Evolutionary conservation across 2,797 vertebrate species (phyloP), one percentile per base, ranked within the genome.

Genomic region (Helicolenus hilgendorfi): DNA sequence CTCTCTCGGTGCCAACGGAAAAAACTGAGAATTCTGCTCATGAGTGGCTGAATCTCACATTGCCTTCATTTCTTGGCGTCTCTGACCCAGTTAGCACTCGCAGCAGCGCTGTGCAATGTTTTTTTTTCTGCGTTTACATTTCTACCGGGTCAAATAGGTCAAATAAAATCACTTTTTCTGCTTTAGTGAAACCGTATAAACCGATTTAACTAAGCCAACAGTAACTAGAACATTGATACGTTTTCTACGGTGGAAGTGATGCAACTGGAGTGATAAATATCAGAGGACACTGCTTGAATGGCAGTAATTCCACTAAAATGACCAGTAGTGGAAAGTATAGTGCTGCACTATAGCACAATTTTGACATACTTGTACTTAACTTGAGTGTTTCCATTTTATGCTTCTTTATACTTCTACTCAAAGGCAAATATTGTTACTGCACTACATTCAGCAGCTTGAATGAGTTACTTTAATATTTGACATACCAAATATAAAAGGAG

Each of bases 1-100:
- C 58, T 94, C 22, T 71, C 49, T 86, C 78, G 22, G 87, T 93
- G 97, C 97, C 97, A 98, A 93, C 18, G 97, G 97, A 97, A 97
- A 97, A 97, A 97, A 89, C 84, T 3, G 86, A 92, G 82, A 86
- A 90, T 85, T 92, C 88, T 79, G 94, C 94, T 96, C 93, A 89
- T 89, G 91, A 91, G 90, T 55, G 89, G 81, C 92, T 78, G 83
- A 84, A 95, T 88, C 91, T 93, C 90, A 88, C 88, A 82, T 94
- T 72, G 90, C 90, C 91, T 92, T 82, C 72, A 62, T 80, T 89
- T 93, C 78, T 86, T 92, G 88, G 89, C 82, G 87, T 78, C 85
- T 89, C 80, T 95, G 95, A 96, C 94, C 94, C 91, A 94, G 67
- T 97, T 97, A 92, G 79, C 68, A 10, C 64, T 86, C 81, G 71